phyloP scores from a whole-genome alignment of 2,113 vertebrate species.

The Alethe castanea region DNA sequence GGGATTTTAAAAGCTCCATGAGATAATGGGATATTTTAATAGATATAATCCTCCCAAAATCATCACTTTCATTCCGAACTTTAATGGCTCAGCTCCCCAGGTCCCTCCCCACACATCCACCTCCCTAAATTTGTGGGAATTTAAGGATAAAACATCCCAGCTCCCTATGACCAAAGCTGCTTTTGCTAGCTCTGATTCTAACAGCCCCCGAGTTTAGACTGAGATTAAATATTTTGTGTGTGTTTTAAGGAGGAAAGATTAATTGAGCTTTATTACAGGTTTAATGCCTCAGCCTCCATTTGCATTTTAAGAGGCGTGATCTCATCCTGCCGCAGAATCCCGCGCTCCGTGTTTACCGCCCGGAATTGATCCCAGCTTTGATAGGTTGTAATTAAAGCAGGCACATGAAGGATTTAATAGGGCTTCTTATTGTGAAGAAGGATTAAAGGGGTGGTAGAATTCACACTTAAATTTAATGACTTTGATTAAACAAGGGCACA shows the following conservation, averaged over 20 bases:
- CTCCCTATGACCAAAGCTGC: not conserved
- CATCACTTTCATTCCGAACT: not conserved
- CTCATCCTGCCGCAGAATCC: slow-evolving; percentile 28
- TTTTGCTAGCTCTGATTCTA: not conserved
- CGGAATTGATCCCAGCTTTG: slow-evolving; percentile 48
- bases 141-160: not conserved
- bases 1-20: not conserved
- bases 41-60: not conserved
- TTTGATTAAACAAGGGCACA: slow-evolving; percentile 24
- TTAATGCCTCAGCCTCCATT: slow-evolving; percentile 51
- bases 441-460: slow-evolving; percentile 55
- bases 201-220: not conserved
- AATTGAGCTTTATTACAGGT: slow-evolving; percentile 65
- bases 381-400: slow-evolving; percentile 65
- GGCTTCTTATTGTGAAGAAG: slow-evolving; percentile 52
- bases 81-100: not conserved
- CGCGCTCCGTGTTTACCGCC: slow-evolving; percentile 33
- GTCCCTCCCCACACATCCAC: not conserved
- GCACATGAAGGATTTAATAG: slow-evolving; percentile 64
- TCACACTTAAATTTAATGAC: slow-evolving; percentile 50
- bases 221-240: slow-evolving; percentile 56
- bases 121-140: not conserved
- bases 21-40: not conserved
- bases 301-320: slow-evolving; percentile 63
- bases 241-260: slow-evolving; percentile 53